A percentile compares a stretch with the other conserved stretches of the same genome.
These are phyloP conservation scores for Indicator indicator DNA, from an alignment of 2,113 vertebrate genomes.

Conservation along the genomic window DNA sequence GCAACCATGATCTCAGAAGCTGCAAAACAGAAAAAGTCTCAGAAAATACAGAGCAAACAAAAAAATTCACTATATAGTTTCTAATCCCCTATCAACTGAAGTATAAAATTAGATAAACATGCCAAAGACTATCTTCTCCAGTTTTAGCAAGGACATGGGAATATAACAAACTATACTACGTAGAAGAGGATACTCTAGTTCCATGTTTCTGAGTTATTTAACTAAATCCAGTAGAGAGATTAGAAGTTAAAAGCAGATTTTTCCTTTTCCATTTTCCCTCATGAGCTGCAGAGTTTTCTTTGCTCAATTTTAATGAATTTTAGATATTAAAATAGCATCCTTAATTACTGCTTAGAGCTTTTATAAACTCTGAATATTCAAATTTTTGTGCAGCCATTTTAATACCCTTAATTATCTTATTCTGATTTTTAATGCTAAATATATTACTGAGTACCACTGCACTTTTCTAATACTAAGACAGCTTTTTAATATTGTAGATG, in stretches of 20 bases:
- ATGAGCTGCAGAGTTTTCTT: background rate
- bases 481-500: background rate
- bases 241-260: background rate
- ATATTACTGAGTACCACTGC: background rate
- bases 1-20: background rate
- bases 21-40: background rate
- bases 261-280: background rate
- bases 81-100: background rate
- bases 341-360: slow-evolving; percentile 28
- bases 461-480: background rate
- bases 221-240: background rate
- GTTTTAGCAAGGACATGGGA: background rate
- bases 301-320: background rate
- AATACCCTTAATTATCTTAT: background rate
- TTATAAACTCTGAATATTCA: background rate
- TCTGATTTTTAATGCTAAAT: slow-evolving; percentile 6
- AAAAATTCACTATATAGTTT: background rate
- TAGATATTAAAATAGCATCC: slow-evolving; percentile 8
- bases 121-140: background rate
- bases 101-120: background rate
- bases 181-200: background rate
- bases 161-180: background rate
- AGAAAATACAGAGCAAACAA: background rate
- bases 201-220: background rate
- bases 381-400: slow-evolving; percentile 7